These are phyloP conservation scores for Ranitomeya variabilis DNA, from an alignment of 2,113 vertebrate species.

Conservation along the genomic window DNA sequence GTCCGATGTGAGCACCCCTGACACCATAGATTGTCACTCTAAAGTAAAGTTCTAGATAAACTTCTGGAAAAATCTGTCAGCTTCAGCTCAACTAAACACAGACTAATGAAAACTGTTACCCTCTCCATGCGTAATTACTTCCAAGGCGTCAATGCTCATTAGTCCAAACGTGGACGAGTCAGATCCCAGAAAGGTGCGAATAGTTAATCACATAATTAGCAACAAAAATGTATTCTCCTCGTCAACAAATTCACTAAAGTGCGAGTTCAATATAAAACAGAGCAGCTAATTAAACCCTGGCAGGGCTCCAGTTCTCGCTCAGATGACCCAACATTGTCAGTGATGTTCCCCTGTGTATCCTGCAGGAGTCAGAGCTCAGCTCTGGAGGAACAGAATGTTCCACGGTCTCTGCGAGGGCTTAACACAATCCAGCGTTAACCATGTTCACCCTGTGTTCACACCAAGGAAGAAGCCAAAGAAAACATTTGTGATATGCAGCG, in stretches of 20 bases:
- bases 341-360: constrained; percentile 61
- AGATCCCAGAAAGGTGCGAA: constrained; percentile 57
- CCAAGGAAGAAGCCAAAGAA: constrained; percentile 70
- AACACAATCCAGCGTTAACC: constrained; percentile 63
- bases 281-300: constrained; percentile 66
- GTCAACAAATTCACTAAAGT: constrained; percentile 2
- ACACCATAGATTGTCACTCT: not conserved
- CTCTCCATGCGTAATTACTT: not conserved
- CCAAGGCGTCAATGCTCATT: constrained; percentile 2
- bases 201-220: constrained; percentile 63
- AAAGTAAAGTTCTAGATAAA: not conserved
- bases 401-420: constrained; percentile 64
- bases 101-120: not conserved
- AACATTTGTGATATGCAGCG: constrained; percentile 66
- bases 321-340: constrained; percentile 62
- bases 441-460: constrained; percentile 60
- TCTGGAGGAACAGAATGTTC: constrained; percentile 69
- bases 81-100: not conserved
- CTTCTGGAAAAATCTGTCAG: not conserved
- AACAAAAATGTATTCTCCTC: constrained; percentile 45
- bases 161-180: too few species aligned
- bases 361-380: constrained; percentile 56
- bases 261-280: constrained; percentile 55
- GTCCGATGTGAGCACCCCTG: too few species aligned
- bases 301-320: constrained; percentile 61